Base-by-base conservation (phyloP, 2,888 invertebrate species). In the Patella depressa region DNA sequence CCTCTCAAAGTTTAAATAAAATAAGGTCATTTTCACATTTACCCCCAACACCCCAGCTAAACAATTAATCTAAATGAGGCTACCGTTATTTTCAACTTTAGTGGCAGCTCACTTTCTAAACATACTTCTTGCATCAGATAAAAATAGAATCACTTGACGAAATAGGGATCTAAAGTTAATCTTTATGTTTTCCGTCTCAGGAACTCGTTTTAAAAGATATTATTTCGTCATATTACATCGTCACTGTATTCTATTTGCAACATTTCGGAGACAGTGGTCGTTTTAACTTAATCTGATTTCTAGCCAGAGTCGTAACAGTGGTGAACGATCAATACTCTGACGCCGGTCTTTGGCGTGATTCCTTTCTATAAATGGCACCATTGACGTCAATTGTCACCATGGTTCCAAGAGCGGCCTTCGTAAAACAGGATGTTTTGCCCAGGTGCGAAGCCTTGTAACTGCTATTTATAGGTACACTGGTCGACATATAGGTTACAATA, bases 251-350 rank as follows among this genome's bases (percentile, higher is more conserved):
- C 19, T 65, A 65, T 65, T 65, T 65, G 24, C 19, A 24, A 65
- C 65, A 65, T 65, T 24, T 65, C 65, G 65, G 65, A 65, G 65
- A 65, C 65, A 65, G 65, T 65, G 65, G 65, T 65, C 65, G 65
- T 65, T 65, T 65, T 65, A 65, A 65, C 65, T 65, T 65, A 65
- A 65, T 65, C 65, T 65, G 19, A 65, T 65, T 65, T 65, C 65
- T 19, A n/a, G 24, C n/a, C 24, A 65, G 65, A 65, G n/a, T 65
- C 65, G 65, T 65, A 19, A 65, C 65, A 65, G 65, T 65, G 65
- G 24, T 24, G 65, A 24, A 24, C 65, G 65, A 65, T 65, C 65
- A 15, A 65, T 65, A 65, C 19, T 65, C 65, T 65, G 65, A 65
- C 65, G 65, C 65, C 65, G 65, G 65, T 24, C 65, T 65, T 65